These are phyloP conservation scores for Geophilus truncorum DNA, from an alignment of 2,888 invertebrate species.

Conservation along the genomic window DNA sequence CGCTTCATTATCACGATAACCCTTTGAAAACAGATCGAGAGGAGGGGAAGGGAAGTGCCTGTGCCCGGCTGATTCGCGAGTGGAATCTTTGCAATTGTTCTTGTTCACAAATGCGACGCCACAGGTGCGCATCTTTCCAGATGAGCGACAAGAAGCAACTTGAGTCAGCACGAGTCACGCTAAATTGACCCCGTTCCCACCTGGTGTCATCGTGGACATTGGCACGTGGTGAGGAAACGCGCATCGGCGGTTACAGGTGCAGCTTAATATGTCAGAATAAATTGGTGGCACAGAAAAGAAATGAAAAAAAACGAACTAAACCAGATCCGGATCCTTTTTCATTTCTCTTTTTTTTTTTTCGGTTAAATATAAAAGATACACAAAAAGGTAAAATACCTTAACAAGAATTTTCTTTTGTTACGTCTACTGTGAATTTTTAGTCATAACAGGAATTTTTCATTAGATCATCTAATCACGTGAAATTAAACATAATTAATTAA, in stretches of 20 bases:
- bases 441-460: slow-evolving; percentile 11
- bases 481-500: slow-evolving; percentile 1
- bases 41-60: background rate
- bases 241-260: background rate
- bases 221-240: background rate
- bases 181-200: slow-evolving; percentile 18
- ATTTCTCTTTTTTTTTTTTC: background rate
- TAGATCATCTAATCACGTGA: background rate
- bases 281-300: slow-evolving; percentile 22
- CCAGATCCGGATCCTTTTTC: background rate
- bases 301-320: background rate
- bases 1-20: background rate
- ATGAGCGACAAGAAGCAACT: slow-evolving; percentile 12
- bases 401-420: slow-evolving; percentile 12
- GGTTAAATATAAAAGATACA: background rate
- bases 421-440: slow-evolving; percentile 1
- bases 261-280: slow-evolving; percentile 2
- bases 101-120: background rate
- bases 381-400: background rate
- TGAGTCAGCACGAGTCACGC: slow-evolving; percentile 15
- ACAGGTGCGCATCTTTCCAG: background rate
- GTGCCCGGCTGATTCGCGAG: background rate
- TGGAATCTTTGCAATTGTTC: background rate
- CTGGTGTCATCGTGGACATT: background rate
- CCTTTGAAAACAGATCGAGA: background rate